Evolutionary conservation across 2,888 invertebrate genomes (phyloP).

Genomic region (Platypus cylindrus): DNA sequence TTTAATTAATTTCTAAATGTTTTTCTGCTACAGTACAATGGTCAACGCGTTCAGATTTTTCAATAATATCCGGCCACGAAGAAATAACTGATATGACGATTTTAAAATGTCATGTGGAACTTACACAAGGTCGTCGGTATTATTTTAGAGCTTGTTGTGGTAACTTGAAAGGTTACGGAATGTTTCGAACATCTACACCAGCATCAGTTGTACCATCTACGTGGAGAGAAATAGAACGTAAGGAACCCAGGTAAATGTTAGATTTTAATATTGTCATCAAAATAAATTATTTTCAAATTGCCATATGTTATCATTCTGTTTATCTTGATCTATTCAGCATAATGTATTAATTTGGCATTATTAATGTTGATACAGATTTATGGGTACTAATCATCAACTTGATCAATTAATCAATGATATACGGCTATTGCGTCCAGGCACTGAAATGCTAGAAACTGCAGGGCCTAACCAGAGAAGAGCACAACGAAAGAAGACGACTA

Average conservation of each 20-base stretch:
- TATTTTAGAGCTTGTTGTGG: constrained; percentile 87
- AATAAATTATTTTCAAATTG: no score
- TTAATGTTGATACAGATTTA: constrained; percentile 37
- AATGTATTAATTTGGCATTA: not conserved
- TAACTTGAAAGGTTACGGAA: constrained; percentile 84
- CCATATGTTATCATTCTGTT: not conserved
- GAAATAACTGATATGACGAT: constrained; percentile 59
- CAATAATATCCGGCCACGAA: constrained; percentile 64
- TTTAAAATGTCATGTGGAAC: constrained; percentile 49
- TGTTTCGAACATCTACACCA: constrained; percentile 63
- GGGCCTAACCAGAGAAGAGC: constrained; percentile 51
- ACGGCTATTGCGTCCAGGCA: constrained; percentile 42
- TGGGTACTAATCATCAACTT: constrained; percentile 57
- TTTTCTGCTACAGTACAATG: constrained; percentile 64
- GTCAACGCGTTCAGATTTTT: constrained; percentile 79
- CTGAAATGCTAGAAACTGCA: constrained; percentile 54
- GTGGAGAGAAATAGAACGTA: constrained; percentile 78
- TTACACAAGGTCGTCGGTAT: constrained; percentile 77
- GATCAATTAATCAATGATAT: constrained; percentile 64
- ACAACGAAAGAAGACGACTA: constrained; percentile 76
- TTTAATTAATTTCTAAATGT: not conserved
- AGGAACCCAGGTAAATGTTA: constrained; percentile 40
- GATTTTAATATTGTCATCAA: no score
- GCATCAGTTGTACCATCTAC: constrained; percentile 81
- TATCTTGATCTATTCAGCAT: not conserved